These are phyloP conservation scores for Epizoanthus illoricatus DNA, from an alignment of 92 coral and sea anemone genomes.

Conservation along the genomic window DNA sequence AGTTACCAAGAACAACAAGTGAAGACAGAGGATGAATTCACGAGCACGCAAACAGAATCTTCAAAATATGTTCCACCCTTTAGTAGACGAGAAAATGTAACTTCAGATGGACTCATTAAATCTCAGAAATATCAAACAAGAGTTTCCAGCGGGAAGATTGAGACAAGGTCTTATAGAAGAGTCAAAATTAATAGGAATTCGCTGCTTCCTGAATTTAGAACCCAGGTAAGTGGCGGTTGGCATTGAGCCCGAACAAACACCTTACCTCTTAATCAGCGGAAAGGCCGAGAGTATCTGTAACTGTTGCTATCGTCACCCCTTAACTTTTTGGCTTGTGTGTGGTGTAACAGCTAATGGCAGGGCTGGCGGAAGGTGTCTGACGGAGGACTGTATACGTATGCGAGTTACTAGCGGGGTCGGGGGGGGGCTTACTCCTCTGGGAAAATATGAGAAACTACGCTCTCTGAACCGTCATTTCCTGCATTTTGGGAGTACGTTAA, in stretches of 20 bases:
- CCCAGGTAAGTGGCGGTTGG: not conserved
- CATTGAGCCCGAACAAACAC: conserved; percentile 2
- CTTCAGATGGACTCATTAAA: not conserved
- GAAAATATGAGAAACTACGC: no score
- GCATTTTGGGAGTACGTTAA: no score
- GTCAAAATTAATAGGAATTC: conserved; percentile 3
- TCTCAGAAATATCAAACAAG: not conserved
- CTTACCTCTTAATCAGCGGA: not conserved
- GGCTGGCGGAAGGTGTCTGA: no score
- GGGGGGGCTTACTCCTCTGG: no score
- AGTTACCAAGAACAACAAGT: not conserved
- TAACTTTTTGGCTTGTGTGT: no score
- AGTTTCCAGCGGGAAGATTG: not conserved
- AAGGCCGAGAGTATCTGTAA: not conserved
- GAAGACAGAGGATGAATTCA: not conserved
- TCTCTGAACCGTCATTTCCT: no score
- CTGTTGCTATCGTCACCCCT: no score
- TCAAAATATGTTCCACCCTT: conserved; percentile 61
- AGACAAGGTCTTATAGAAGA: conserved; percentile 7
- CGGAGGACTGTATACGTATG: no score
- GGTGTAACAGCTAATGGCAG: no score
- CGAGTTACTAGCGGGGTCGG: no score
- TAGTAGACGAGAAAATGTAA: conserved; percentile 35
- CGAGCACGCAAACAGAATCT: not conserved
- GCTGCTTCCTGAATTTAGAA: not conserved